These are phyloP conservation scores for Nycticebus coucang DNA, from an alignment of 2,113 vertebrate species.

Conservation along the genomic window DNA sequence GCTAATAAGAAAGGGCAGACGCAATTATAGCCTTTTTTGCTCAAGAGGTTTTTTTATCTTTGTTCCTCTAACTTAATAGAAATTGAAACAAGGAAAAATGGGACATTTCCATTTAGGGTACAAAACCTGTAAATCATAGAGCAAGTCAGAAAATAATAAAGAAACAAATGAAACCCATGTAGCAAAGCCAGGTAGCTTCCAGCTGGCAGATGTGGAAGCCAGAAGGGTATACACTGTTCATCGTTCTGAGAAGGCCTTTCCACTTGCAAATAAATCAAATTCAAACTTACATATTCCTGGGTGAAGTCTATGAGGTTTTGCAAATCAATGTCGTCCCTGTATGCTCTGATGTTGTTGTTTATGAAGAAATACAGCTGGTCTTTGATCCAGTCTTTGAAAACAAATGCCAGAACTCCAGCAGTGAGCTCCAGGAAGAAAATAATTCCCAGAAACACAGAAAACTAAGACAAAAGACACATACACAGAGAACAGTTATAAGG, in stretches of 20 bases:
- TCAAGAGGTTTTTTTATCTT: not conserved
- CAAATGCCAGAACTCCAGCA: conserved; percentile 96
- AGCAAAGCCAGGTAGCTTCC: not conserved
- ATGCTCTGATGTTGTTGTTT: conserved; percentile 99
- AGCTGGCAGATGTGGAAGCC: conserved; percentile 14
- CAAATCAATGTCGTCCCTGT: conserved; percentile 98
- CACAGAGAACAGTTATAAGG: conserved; percentile 21
- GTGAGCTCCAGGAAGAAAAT: conserved; percentile 99
- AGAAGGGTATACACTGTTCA: not conserved
- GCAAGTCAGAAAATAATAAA: not conserved
- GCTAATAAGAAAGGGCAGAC: not conserved
- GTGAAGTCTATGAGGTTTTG: conserved; percentile 99
- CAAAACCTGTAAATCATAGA: not conserved
- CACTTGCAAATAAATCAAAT: conserved; percentile 51
- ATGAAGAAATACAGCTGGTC: conserved; percentile 99
- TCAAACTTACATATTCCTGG: conserved; percentile 95
- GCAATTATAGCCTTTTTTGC: not conserved
- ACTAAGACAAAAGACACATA: conserved; percentile 85
- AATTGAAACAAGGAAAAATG: not conserved
- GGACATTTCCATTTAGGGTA: not conserved
- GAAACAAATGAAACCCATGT: not conserved
- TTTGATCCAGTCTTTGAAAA: conserved; percentile 99
- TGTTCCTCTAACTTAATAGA: not conserved
- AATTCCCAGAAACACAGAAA: conserved; percentile 98
- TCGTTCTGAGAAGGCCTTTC: conserved; percentile 35